phyloP scores from a whole-genome alignment of 2,888 invertebrate genomes.

The Stictocephala bisonia region DNA sequence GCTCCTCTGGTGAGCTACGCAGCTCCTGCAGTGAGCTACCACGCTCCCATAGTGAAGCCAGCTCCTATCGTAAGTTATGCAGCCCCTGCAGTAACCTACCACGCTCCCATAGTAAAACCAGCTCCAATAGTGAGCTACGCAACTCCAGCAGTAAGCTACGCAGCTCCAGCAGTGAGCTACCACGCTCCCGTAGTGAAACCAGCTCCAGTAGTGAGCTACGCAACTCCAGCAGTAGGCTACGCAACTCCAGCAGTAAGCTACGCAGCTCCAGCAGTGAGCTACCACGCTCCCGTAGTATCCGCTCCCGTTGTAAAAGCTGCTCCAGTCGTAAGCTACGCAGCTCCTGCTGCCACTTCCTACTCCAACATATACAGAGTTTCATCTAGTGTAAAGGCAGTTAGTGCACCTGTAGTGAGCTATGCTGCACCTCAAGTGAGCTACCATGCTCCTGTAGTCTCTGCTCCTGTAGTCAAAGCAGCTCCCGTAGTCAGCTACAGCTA shows the following conservation, averaged over 20 bases:
- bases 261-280: slow-evolving; percentile 29
- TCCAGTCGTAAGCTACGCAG: slow-evolving; percentile 16
- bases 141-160: background rate
- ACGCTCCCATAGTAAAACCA: background rate
- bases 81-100: background rate
- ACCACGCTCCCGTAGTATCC: slow-evolving; percentile 41
- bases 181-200: slow-evolving; percentile 29
- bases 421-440: slow-evolving; percentile 14
- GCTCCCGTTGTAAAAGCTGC: slow-evolving; percentile 61
- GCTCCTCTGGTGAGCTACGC: slow-evolving; percentile 19
- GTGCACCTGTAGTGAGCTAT: slow-evolving; percentile 18
- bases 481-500: slow-evolving; percentile 75
- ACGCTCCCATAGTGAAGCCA: slow-evolving; percentile 51
- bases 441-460: slow-evolving; percentile 63
- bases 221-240: slow-evolving; percentile 25
- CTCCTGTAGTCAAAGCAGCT: too few relatives aligned
- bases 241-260: slow-evolving; percentile 34
- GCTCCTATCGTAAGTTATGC: background rate
- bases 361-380: slow-evolving; percentile 6
- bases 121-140: background rate
- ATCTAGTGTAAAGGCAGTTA: slow-evolving; percentile 26
- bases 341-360: slow-evolving; percentile 52
- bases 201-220: slow-evolving; percentile 21
- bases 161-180: background rate
- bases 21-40: slow-evolving; percentile 60